Base-by-base conservation (phyloP, 2,113 vertebrate genomes). In the Carassius carassius region DNA sequence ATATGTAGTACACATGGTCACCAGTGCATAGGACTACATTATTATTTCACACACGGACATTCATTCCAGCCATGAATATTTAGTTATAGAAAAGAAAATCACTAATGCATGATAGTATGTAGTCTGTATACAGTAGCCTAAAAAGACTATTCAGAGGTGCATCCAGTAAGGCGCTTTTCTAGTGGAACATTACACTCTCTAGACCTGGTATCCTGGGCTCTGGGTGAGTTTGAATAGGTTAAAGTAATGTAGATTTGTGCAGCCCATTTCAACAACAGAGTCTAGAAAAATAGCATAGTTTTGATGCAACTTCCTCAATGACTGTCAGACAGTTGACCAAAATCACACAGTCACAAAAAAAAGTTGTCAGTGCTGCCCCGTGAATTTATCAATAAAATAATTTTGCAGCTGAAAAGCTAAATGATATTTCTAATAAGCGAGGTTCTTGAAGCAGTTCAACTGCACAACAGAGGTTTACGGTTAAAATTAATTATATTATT, bases 131-230 rank as follows among this genome's bases (percentile, higher is more conserved):
- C n/a, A 21, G 47, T 63, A 32, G 2, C 25, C 72, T 73, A 35
- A 32, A 8, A 25, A 32, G 23, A 17, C 4, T 17, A 75, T 81
- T 67, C 32, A 44, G 29, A 17, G 41, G 49, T 49, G 37, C 13
- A 41, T 69, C 13, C 78, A 72, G 37, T 14, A 74, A 51, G 73
- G 29, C 19, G 63, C 81, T 70, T 41, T 81, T 23, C 35, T 72
- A 72, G 69, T 0, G 35, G 19, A 35, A 72, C 5, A 2, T 37
- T 37, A 41, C 10, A 2, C 17, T 41, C 35, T 21, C 70, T 73
- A 23, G 5, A 41, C 21, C 70, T 44, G n/a, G 5, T 44, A 23
- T 41, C 21, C 35, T 44, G 12, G 37, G 69, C 5, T 73, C 21
- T 73, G 21, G 5, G 21, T 23, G 70, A 37, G 70, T 13, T 44